phyloP scores from a whole-genome alignment of 2,113 vertebrate genomes.

The Erinaceus europaeus region DNA sequence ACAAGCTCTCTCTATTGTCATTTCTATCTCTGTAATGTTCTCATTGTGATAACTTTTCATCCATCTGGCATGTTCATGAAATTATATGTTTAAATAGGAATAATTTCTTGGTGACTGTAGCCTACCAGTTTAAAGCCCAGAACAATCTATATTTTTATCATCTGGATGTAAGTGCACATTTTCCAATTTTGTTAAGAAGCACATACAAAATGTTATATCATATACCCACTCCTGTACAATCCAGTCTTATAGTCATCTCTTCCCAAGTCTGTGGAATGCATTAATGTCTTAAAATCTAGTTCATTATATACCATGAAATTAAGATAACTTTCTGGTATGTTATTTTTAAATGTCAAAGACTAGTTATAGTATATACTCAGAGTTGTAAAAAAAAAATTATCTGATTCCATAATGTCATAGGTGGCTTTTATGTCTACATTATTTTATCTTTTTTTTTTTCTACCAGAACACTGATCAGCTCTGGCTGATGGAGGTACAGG shows the following conservation, averaged over 20 bases:
- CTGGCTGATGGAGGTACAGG: no score
- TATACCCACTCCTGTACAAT: neutral
- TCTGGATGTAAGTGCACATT: neutral
- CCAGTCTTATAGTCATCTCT: neutral
- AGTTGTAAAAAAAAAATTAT: no score
- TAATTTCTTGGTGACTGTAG: neutral
- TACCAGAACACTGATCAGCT: no score
- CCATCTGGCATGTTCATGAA: slow-evolving; percentile 2
- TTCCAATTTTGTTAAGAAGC: slow-evolving; percentile 22
- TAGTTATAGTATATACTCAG: no score
- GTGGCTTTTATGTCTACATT: neutral
- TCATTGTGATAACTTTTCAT: neutral
- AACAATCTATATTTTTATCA: neutral
- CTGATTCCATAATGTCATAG: no score
- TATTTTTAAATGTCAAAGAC: no score
- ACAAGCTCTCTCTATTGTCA: neutral
- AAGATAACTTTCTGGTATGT: no score
- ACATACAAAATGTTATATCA: neutral
- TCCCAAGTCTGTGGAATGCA: no score
- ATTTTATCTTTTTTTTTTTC: no score
- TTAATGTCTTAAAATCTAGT: no score
- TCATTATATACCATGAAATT: no score
- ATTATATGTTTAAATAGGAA: slow-evolving; percentile 11
- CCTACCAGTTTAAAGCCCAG: neutral
- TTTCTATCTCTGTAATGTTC: neutral